Evolutionary conservation across 2,113 vertebrate species (phyloP).

Genomic region (Megaceryle torquata): DNA sequence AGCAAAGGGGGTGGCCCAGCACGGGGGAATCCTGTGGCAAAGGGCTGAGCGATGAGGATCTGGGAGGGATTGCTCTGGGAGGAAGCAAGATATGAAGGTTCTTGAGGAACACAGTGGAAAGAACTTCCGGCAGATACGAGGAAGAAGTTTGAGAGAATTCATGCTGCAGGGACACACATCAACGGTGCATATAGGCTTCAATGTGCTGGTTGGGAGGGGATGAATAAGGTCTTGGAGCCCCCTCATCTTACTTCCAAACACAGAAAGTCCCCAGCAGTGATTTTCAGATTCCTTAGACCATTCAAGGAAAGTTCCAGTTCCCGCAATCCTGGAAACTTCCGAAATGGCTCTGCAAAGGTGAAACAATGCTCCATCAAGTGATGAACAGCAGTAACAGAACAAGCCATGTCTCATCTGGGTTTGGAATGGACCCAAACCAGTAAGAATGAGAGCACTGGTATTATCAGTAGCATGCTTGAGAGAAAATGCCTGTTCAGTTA

Average conservation of each 20-base stretch:
- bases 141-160: background rate
- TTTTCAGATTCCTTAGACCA: constrained; percentile 67
- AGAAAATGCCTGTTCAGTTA: background rate
- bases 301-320: constrained; percentile 85
- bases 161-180: background rate
- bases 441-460: background rate
- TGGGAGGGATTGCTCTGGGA: background rate
- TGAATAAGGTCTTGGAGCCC: background rate
- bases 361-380: background rate
- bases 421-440: background rate
- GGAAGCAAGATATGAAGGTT: background rate
- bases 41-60: background rate
- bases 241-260: constrained; percentile 78
- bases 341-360: constrained; percentile 73
- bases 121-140: background rate
- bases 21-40: background rate
- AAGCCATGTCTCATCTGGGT: background rate
- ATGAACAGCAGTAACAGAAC: background rate
- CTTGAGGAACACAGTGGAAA: background rate
- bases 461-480: background rate
- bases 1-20: background rate
- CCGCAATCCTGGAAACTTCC: constrained; percentile 77
- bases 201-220: background rate
- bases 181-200: background rate
- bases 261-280: constrained; percentile 78